Base-by-base conservation (phyloP, 2,797 vertebrate species). In the Percopsis omiscomaycus region DNA sequence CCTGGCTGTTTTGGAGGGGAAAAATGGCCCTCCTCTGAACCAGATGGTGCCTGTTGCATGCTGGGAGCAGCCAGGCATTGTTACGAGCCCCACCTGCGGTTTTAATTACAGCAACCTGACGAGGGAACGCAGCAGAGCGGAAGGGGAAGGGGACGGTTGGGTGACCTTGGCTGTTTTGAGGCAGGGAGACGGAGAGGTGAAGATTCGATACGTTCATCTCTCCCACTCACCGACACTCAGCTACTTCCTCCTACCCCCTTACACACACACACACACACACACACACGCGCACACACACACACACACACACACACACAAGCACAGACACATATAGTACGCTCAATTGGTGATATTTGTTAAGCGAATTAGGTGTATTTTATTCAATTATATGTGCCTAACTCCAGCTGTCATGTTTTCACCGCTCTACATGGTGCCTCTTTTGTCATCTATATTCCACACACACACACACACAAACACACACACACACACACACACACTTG, bases 71-170 rank as follows among this genome's bases (percentile, higher is more conserved):
- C 80, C 82, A 85, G 80, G 68, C 86, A 84, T 84, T 77, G 87
- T 86, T 88, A 84, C 71, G 63, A 79, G 78, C 87, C 84, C 91
- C 91, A 90, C 92, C 92, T 91, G 92, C 81, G 80, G 91, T 90
- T 93, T 93, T 93, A 93, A 93, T 93, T 93, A 92, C 84, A 86
- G 83, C 27, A 58, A 84, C 81, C 84, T 86, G 90, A 88, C 69
- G 83, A 87, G 83, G 76, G 77, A 82, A 84, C 54, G 81, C 84
- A 71, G 74, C 56, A 66, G 74, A 85, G 88, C 73, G 78, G 86
- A 84, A 90, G 80, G 62, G 71, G 86, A 75, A 65, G 73, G 82
- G 79, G 79, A 72, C 69, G 78, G 48, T 88, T 81, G 72, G 78
- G 79, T 88, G 85, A 92, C 88, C 88, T 86, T 87, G 56, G 60